phyloP scores from a whole-genome alignment of 2,888 invertebrate species.

The Isotomurus palustris region DNA sequence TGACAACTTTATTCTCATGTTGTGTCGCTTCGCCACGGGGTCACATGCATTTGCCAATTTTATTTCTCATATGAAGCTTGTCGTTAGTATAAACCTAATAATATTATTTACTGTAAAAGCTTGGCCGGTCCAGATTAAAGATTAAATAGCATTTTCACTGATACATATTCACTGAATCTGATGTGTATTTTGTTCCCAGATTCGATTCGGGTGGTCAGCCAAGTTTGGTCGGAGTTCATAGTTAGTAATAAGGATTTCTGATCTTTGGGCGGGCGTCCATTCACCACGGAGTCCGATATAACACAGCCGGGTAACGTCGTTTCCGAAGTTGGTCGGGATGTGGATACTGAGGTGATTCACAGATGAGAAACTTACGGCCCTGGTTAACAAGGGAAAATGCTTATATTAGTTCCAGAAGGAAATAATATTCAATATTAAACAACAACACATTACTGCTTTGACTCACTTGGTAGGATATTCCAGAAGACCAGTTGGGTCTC shows the following conservation, averaged over 20 bases:
- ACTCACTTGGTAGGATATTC: constrained; percentile 92
- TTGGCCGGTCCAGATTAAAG: no score
- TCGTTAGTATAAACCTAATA: no score
- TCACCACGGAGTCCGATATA: constrained; percentile 96
- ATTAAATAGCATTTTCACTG: neutral
- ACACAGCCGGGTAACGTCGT: constrained; percentile 75
- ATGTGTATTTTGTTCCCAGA: constrained; percentile 60
- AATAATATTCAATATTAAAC: constrained; percentile 48
- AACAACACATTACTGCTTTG: constrained; percentile 8
- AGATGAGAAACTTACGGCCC: constrained; percentile 85
- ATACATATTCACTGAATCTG: constrained; percentile 54
- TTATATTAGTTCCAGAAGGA: constrained; percentile 3
- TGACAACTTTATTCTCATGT: no score
- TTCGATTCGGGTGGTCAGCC: constrained; percentile 72
- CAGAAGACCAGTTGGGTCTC: constrained; percentile 70
- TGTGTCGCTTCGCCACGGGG: no score
- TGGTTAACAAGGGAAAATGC: constrained; percentile 52
- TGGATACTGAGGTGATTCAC: constrained; percentile 84
- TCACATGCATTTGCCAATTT: no score
- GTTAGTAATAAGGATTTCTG: constrained; percentile 85
- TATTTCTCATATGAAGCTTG: no score
- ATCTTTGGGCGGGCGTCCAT: constrained; percentile 74
- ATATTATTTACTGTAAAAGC: no score
- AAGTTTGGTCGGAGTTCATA: constrained; percentile 84
- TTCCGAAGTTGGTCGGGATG: constrained; percentile 84